These are phyloP conservation scores for Mechanitis messenoides DNA, from an alignment of 2,888 invertebrate genomes.

Conservation along the genomic window DNA sequence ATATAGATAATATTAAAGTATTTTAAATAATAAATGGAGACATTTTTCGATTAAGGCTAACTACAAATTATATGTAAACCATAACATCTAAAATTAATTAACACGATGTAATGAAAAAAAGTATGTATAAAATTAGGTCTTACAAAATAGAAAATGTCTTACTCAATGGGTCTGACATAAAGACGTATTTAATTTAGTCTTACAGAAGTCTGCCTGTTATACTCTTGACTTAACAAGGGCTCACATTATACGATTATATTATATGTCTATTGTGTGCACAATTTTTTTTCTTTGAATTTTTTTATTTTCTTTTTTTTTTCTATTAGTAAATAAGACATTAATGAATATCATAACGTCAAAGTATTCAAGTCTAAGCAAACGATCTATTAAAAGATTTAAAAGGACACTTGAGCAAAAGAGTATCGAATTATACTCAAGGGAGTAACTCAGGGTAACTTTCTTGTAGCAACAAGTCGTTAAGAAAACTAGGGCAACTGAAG, in stretches of 20 bases:
- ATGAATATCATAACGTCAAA: too few species aligned
- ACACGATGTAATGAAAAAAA: too few species aligned
- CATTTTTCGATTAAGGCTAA: too few species aligned
- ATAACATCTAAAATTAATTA: too few species aligned
- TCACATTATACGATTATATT: neutral
- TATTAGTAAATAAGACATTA: too few species aligned
- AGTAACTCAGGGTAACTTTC: slow-evolving; percentile 37
- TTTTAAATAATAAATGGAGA: neutral
- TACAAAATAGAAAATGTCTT: too few species aligned
- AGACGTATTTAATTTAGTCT: too few species aligned
- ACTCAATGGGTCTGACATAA: too few species aligned
- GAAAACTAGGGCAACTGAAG: slow-evolving; percentile 40
- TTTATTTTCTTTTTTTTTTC: too few species aligned
- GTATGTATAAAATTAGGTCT: too few species aligned
- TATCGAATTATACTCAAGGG: slow-evolving; percentile 38
- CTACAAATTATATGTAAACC: too few species aligned
- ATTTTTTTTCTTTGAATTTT: neutral
- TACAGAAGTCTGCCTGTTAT: neutral
- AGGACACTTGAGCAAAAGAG: slow-evolving; percentile 42
- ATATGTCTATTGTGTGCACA: slow-evolving; percentile 1
- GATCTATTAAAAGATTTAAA: slow-evolving; percentile 29
- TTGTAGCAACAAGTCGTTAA: slow-evolving; percentile 61
- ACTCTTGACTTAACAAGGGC: neutral
- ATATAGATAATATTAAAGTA: too few species aligned
- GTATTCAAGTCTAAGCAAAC: slow-evolving; percentile 21